Conservation (phyloP, 2,113 vertebrate genomes). For the Elanus axillaris region DNA sequence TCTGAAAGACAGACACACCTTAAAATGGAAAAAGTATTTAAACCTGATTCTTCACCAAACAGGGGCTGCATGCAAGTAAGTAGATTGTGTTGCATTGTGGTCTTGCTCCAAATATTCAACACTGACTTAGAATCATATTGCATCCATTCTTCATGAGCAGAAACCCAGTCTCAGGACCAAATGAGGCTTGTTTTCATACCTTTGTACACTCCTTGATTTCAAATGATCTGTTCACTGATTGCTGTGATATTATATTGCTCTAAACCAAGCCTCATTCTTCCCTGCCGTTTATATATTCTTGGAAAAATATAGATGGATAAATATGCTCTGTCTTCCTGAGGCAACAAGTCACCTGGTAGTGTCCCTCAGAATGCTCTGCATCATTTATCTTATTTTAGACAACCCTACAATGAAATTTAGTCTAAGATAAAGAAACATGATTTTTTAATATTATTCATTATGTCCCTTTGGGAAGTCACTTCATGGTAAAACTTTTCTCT, state of each 20-base stretch:
- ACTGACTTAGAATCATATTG: background rate
- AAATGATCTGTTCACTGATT: background rate
- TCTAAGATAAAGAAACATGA: background rate
- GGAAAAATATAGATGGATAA: background rate
- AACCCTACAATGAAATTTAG: background rate
- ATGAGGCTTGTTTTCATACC: background rate
- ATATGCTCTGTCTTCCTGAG: background rate
- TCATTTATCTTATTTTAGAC: background rate
- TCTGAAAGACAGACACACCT: background rate
- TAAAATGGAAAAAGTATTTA: background rate
- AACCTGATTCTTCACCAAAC: background rate
- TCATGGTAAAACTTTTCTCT: background rate
- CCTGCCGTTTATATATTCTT: background rate
- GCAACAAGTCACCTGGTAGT: background rate
- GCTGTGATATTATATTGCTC: background rate
- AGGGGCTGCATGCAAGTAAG: background rate
- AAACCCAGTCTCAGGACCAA: background rate
- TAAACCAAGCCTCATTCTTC: background rate
- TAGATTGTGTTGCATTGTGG: background rate
- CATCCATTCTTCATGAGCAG: background rate
- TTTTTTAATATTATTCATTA: background rate
- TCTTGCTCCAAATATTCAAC: background rate
- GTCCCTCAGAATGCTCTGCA: background rate
- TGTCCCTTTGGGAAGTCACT: background rate
- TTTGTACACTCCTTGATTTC: background rate